Evolutionary conservation across 2,888 invertebrate genomes (phyloP), one percentile per base, ranked within the genome.

Genomic region (Fragum whitleyi): DNA sequence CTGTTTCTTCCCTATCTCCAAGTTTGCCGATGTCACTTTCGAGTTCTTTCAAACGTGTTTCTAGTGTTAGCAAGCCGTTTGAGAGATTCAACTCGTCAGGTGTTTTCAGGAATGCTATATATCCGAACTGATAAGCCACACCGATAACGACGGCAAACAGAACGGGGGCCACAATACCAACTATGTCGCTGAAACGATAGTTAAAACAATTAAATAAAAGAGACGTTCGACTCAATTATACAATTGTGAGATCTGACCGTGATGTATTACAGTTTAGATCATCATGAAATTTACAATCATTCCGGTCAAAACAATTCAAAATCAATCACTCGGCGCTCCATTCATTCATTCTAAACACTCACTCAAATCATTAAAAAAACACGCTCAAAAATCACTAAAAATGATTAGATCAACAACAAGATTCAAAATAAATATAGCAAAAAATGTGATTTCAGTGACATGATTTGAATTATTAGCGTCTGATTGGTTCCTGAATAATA

Each of bases 111-210:
- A 32, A 55, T 36, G 55, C 23, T 9, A 70, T 55, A 21, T 57
- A 70, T 2, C 70, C 70, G 5, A 55, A 36, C 55, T 70, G 70
- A 21, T 55, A 53, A 21, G 55, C 53, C 11, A 57, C 70, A 6
- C 55, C 70, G 0, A 70, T 57, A 14, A 70, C 36, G 23, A 70
- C 32, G 23, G 70, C 70, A 16, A 70, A 16, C 1, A 70, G 16
- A 19, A 42, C 55, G 7, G 70, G 70, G 16, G 70, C 57, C 11
- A 19, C 23, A n/a, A 70, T 19, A 14, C 28, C 36, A 0, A 65
- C 26, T 14, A 65, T 9, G 23, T 39, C n/a, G 21, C 65, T 65
- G 65, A 39, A 65, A 65, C 7, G 14, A 39, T 9, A 39, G 14
- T 39, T 6, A 39, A 14, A 39, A 39, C 6, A n/a, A n/a, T n/a